Evolutionary conservation across 2,888 invertebrate species (phyloP), one percentile per base, ranked within the genome.

Genomic region (Nomada ferruginata): DNA sequence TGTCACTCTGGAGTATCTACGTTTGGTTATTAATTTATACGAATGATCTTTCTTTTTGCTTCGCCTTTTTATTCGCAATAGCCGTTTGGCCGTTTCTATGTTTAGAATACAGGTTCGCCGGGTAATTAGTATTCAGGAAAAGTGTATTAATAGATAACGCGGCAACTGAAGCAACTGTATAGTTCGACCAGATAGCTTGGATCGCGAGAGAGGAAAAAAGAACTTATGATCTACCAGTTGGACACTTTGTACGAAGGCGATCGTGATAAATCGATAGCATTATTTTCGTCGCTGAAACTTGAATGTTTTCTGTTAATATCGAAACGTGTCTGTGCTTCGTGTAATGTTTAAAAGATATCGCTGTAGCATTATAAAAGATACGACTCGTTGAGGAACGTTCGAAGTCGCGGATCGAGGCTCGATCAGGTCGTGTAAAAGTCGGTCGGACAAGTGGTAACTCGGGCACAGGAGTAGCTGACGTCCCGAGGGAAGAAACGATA

Each of bases 401-500:
- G 15, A 29, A 26, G 29, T 26, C 9, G 7, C 18, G 59, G 4
- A 59, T 11, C 11, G 2, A 11, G n/a, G 26, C 1, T 36, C 29
- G 26, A 11, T 20, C 15, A 2, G 9, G 10, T 2, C 9, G 29
- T 3, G 20, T 4, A 50, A 50, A 59, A 60, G 47, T 70, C 29
- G 47, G 47, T 60, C 47, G 59, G 26, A 13, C 36, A 13, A 52
- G 18, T 18, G n/a, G 76, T 57, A 63, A 60, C 53, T 60, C 78
- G 36, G 23, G 63, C 61, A 50, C 23, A 15, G 11, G 13, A 65
- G 59, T 61, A 65, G 42, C 59, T 26, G 18, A 61, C 47, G 52
- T 81, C 76, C 71, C 71, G 44, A 64, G 76, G 82, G 66, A 68
- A 79, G 63, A 73, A 52, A 20, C 63, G 50, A 65, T 18, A 59